Percentiles rank a stretch among this genome's conserved stretches.
Conservation (phyloP, 2,797 vertebrate genomes). For the Trichosurus vulpecula region DNA sequence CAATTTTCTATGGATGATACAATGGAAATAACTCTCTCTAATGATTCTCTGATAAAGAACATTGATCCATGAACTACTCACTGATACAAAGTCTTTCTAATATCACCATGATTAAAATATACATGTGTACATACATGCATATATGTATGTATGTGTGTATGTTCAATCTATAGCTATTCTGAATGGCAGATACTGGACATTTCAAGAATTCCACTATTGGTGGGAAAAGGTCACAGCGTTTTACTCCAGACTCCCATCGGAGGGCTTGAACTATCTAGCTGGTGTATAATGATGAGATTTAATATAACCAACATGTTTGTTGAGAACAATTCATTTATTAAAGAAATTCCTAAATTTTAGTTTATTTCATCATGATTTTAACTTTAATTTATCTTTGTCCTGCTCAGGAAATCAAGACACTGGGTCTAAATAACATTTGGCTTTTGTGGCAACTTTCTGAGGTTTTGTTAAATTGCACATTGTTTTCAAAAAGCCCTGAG, state of each 20-base stretch:
- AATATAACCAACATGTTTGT: not conserved
- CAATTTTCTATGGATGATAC: not conserved
- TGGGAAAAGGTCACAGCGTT: not conserved
- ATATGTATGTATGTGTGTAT: no score
- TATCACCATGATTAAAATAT: not conserved
- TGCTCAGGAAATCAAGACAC: constrained; percentile 15
- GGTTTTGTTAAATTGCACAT: not conserved
- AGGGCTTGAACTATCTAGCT: not conserved
- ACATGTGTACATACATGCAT: no score
- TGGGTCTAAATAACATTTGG: not conserved
- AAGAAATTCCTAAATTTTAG: not conserved
- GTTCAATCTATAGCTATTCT: not conserved
- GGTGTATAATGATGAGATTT: not conserved
- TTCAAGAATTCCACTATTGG: not conserved
- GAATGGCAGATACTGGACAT: not conserved
- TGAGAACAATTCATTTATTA: not conserved
- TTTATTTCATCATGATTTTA: not conserved
- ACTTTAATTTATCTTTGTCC: not conserved
- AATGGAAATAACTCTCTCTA: not conserved
- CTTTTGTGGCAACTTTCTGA: constrained; percentile 14
- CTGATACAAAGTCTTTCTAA: not conserved
- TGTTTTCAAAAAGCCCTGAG: not conserved
- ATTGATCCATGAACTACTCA: not conserved
- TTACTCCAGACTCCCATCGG: not conserved
- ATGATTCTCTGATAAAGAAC: not conserved